phyloP scores from a whole-genome alignment of 2,888 invertebrate species.

The Dioctria rufipes region DNA sequence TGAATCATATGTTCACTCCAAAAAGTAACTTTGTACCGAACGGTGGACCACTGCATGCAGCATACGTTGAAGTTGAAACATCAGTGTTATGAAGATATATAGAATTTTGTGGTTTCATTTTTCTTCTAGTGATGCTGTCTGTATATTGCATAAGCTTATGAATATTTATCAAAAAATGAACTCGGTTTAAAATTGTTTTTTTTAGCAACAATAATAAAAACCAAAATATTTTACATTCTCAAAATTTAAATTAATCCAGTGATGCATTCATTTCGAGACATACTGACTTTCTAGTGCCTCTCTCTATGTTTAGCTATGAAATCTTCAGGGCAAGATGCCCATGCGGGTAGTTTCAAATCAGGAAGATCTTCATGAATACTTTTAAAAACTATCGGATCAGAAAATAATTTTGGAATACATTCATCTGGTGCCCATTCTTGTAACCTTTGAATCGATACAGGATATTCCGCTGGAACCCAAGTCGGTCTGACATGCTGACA shows the following conservation, averaged over 20 bases:
- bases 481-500: conserved; percentile 91
- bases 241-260: conserved; percentile 99
- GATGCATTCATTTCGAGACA: conserved; percentile 92
- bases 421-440: conserved; percentile 99
- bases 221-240: conserved; percentile 73
- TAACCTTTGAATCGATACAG: conserved; percentile 89
- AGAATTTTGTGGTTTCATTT: too few species aligned
- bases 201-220: not conserved
- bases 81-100: too few species aligned
- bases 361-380: conserved; percentile 96
- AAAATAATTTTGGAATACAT: conserved; percentile 98
- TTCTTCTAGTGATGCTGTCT: too few species aligned
- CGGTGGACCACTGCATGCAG: too few species aligned
- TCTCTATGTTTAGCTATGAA: conserved; percentile 92
- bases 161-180: too few species aligned
- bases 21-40: too few species aligned
- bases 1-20: too few species aligned
- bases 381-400: conserved; percentile 92
- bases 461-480: conserved; percentile 96
- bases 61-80: too few species aligned
- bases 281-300: conserved; percentile 91
- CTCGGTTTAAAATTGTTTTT: too few species aligned
- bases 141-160: too few species aligned
- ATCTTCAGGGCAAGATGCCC: conserved; percentile 91
- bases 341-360: conserved; percentile 91